These are phyloP conservation scores for Dolichotis patagonum DNA, from an alignment of 2,113 vertebrate genomes.

Conservation along the genomic window DNA sequence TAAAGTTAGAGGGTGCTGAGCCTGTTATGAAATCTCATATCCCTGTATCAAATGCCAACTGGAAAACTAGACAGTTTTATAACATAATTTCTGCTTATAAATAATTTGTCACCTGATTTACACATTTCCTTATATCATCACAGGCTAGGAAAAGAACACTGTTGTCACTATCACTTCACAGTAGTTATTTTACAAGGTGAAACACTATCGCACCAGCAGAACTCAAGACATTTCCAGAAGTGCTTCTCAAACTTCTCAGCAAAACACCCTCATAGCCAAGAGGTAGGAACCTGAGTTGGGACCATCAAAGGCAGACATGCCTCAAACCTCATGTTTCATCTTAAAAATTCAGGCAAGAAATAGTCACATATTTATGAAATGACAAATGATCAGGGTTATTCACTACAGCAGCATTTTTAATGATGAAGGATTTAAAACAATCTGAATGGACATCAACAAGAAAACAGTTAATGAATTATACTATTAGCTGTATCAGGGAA, in stretches of 20 bases:
- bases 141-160: not conserved
- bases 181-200: conserved; percentile 12
- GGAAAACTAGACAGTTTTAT: not conserved
- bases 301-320: not conserved
- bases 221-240: not conserved
- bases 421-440: conserved; percentile 42
- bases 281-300: no score
- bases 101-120: conserved; percentile 1
- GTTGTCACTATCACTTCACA: not conserved
- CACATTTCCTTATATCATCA: not conserved
- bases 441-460: not conserved
- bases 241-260: not conserved
- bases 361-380: not conserved
- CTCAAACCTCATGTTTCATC: conserved; percentile 26
- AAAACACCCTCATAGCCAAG: not conserved
- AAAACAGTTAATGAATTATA: not conserved
- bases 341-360: conserved; percentile 13
- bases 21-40: not conserved
- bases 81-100: not conserved
- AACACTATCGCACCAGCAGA: not conserved
- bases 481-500: not conserved
- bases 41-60: not conserved
- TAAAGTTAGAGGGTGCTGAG: not conserved
- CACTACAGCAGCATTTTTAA: not conserved
- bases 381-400: not conserved